Evolutionary conservation across 2,113 vertebrate genomes (phyloP).

Genomic region (Sclerurus mexicanus): DNA sequence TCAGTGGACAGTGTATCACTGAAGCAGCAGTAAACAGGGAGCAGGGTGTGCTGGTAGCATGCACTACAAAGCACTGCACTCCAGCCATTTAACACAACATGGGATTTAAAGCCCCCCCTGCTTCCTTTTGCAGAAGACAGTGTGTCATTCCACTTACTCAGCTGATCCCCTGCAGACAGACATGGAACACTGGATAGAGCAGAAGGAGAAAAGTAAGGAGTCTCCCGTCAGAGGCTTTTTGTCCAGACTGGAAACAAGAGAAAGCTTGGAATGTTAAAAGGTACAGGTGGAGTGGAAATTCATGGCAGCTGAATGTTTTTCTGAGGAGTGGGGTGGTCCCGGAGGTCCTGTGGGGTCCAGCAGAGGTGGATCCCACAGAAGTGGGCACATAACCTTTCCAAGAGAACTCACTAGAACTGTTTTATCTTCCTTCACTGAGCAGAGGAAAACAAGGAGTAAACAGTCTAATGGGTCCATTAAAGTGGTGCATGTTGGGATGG

Average conservation of each 20-base stretch:
- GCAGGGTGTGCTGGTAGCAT: not conserved
- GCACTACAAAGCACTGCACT: not conserved
- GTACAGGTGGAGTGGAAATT: not conserved
- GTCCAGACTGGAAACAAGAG: not conserved
- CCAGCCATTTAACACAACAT: not conserved
- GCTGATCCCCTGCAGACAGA: not conserved
- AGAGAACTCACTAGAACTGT: not conserved
- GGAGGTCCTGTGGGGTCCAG: not conserved
- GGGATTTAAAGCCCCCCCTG: not conserved
- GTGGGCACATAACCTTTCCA: not conserved
- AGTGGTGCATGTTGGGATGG: not conserved
- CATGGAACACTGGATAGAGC: not conserved
- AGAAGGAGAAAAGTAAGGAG: not conserved
- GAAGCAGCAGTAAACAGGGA: slow-evolving; percentile 21
- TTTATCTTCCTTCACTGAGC: not conserved
- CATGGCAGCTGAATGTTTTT: not conserved
- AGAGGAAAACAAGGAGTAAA: not conserved
- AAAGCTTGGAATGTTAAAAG: not conserved
- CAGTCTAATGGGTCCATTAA: not conserved
- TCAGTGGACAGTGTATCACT: not conserved
- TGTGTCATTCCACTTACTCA: not conserved
- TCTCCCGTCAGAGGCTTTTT: not conserved
- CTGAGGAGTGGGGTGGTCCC: not conserved
- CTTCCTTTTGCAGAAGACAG: not conserved
- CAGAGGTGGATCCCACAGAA: not conserved